phyloP scores from a whole-genome alignment of 2,888 invertebrate genomes.

The Apodemia zela region DNA sequence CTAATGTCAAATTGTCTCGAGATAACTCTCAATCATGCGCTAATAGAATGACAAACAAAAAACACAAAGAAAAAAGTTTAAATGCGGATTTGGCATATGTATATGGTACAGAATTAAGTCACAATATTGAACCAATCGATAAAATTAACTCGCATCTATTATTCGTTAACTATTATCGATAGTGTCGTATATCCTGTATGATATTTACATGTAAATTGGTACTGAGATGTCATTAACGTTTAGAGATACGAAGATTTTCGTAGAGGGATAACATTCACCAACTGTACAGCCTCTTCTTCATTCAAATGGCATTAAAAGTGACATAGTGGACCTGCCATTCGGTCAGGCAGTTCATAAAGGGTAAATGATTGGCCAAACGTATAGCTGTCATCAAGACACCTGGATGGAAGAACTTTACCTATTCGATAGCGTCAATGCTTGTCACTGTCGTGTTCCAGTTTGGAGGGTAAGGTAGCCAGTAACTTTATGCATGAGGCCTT shows the following conservation, averaged over 20 bases:
- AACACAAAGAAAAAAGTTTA: slow-evolving; percentile 56
- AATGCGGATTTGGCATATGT: slow-evolving; percentile 71
- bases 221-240: slow-evolving; percentile 16
- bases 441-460: too few relatives aligned
- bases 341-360: too few relatives aligned
- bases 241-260: not conserved
- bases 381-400: too few relatives aligned
- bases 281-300: too few relatives aligned
- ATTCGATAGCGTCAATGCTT: too few relatives aligned
- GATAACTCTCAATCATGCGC: slow-evolving; percentile 72
- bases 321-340: too few relatives aligned
- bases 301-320: too few relatives aligned
- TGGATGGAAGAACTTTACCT: too few relatives aligned
- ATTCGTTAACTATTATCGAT: slow-evolving; percentile 38
- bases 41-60: slow-evolving; percentile 73
- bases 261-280: not conserved
- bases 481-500: too few relatives aligned
- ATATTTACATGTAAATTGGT: slow-evolving; percentile 28
- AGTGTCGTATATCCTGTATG: slow-evolving; percentile 34
- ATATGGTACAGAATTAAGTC: slow-evolving; percentile 59
- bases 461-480: too few relatives aligned
- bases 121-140: slow-evolving; percentile 63
- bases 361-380: too few relatives aligned
- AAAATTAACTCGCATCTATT: slow-evolving; percentile 41
- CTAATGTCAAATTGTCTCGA: slow-evolving; percentile 65